Percentiles rank a stretch among this genome's conserved stretches.
phyloP scores from a whole-genome alignment of 2,113 vertebrate genomes.

The Podarcis muralis region DNA sequence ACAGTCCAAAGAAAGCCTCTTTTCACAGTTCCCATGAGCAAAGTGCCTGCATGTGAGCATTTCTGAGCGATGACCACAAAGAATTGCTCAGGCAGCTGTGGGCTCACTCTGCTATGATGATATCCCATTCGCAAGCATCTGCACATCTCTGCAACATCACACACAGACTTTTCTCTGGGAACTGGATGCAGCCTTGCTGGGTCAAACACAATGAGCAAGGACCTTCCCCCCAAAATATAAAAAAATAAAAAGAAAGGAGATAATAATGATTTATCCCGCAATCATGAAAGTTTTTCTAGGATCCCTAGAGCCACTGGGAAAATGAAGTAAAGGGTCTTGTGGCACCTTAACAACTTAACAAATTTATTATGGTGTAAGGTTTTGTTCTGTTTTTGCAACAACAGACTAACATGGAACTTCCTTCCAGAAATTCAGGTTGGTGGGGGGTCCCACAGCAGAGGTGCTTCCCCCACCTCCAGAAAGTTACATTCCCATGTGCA shows the following conservation, averaged over 20 bases:
- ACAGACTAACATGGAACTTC: background rate
- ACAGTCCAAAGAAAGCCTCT: conserved; percentile 39
- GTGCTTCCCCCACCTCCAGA: background rate
- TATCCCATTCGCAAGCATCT: conserved; percentile 26
- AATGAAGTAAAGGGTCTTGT: background rate
- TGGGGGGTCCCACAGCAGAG: background rate
- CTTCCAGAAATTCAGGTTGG: background rate
- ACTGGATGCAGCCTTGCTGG: background rate
- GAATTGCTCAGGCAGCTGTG: conserved; percentile 62
- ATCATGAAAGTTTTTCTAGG: background rate
- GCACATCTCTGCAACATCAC: background rate
- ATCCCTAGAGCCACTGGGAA: background rate
- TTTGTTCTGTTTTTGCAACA: background rate
- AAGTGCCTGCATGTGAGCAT: conserved; percentile 54
- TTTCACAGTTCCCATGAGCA: conserved; percentile 37
- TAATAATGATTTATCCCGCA: background rate
- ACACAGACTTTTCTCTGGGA: background rate
- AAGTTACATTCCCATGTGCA: background rate
- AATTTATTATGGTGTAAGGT: background rate
- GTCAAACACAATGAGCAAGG: background rate
- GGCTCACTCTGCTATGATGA: conserved; percentile 21
- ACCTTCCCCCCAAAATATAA: background rate
- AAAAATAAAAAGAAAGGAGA: background rate
- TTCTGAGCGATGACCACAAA: conserved; percentile 58
- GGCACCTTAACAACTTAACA: background rate